These are phyloP conservation scores for Campoletis sonorensis DNA, from an alignment of 1,140 invertebrate species.

Conservation along the genomic window DNA sequence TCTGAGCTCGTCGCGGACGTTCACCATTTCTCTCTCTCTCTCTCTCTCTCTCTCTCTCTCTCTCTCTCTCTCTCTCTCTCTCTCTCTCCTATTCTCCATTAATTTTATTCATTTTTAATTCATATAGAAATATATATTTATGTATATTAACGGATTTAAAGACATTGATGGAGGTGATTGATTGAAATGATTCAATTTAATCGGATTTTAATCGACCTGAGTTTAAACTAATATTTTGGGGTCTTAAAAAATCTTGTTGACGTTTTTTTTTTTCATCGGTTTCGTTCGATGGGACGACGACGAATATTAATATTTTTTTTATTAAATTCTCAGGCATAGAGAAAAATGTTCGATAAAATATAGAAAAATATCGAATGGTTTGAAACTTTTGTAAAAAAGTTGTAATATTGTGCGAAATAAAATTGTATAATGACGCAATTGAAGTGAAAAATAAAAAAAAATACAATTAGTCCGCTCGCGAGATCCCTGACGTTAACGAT, in stretches of 20 bases:
- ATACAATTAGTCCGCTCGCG: background rate
- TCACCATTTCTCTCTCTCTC: background rate
- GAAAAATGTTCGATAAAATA: too few relatives aligned
- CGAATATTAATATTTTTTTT: too few relatives aligned
- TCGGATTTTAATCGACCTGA: too few relatives aligned
- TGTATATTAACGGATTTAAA: background rate
- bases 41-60: background rate
- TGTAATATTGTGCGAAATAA: too few relatives aligned
- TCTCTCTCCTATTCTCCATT: background rate
- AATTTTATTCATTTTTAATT: background rate
- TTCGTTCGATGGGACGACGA: too few relatives aligned
- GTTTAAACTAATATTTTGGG: too few relatives aligned
- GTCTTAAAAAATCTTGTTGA: too few relatives aligned
- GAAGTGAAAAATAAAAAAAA: too few relatives aligned
- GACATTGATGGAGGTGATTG: background rate
- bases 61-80: background rate
- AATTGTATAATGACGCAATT: background rate
- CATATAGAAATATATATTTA: background rate
- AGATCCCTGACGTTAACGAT: background rate
- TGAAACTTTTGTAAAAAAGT: too few relatives aligned
- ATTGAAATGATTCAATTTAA: conserved; percentile 9
- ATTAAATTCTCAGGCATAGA: too few relatives aligned
- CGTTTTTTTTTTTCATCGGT: too few relatives aligned
- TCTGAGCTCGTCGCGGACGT: conserved; percentile 23
- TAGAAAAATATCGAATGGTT: too few relatives aligned